These are phyloP conservation scores for Dasyprocta punctata DNA, from an alignment of 2,113 vertebrate genomes.

Conservation along the genomic window DNA sequence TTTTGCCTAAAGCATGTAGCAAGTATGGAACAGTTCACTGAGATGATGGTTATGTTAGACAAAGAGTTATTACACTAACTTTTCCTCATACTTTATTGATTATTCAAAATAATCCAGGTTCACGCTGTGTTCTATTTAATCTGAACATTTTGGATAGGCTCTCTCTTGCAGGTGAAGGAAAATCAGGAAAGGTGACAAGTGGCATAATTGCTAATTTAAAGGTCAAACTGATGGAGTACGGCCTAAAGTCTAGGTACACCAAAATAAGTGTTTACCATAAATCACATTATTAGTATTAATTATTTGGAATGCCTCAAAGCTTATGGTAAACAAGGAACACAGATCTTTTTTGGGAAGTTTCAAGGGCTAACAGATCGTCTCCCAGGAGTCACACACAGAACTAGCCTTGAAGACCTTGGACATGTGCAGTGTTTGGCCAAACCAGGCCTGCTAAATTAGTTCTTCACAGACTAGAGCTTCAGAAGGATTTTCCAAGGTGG, in stretches of 20 bases:
- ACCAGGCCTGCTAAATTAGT: background rate
- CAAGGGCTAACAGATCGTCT: background rate
- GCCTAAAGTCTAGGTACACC: background rate
- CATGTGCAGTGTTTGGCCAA: background rate
- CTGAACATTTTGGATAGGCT: background rate
- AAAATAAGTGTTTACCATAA: background rate
- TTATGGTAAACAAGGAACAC: background rate
- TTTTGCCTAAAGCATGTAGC: background rate
- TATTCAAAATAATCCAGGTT: background rate
- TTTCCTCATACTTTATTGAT: background rate
- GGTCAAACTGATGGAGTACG: background rate
- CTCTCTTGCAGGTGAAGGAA: background rate
- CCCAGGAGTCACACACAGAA: background rate
- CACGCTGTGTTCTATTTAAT: background rate
- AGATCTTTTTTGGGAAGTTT: background rate
- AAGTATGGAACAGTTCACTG: background rate
- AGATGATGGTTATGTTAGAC: background rate
- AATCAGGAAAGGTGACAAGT: background rate
- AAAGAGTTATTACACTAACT: constrained; percentile 24
- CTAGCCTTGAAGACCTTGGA: background rate
- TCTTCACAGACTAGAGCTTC: background rate
- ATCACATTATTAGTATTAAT: background rate
- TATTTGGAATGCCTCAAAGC: background rate
- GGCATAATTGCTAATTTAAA: background rate
- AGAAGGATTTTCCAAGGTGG: background rate